phyloP scores from a whole-genome alignment of 2,113 vertebrate species.

The Cavia aperea region DNA sequence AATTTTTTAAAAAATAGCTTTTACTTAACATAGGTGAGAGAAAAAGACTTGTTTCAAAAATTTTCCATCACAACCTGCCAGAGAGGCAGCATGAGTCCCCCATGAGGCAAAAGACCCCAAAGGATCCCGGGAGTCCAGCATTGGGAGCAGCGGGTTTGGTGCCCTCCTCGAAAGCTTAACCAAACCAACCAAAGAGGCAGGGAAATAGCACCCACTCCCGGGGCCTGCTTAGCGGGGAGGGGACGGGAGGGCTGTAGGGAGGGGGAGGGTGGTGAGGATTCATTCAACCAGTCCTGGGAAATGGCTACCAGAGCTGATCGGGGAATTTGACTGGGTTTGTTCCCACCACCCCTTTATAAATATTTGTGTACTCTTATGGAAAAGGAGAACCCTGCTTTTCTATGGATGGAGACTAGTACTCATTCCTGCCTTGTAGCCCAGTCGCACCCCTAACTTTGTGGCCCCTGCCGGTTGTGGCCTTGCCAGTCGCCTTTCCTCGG shows the following conservation, averaged over 20 bases:
- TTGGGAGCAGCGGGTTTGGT: background rate
- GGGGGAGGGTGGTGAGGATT: background rate
- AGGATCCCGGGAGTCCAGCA: background rate
- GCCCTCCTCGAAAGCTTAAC: background rate
- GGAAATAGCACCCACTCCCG: background rate
- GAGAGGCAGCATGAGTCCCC: background rate
- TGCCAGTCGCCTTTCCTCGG: slow-evolving; percentile 34
- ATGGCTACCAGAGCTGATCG: background rate
- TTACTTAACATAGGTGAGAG: background rate
- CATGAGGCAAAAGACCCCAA: background rate
- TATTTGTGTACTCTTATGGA: background rate
- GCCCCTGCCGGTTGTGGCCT: slow-evolving; percentile 31
- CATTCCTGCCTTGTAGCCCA: slow-evolving; percentile 29
- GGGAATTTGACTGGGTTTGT: slow-evolving; percentile 14
- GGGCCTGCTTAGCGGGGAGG: background rate
- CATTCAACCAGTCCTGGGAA: background rate
- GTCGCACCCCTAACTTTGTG: background rate
- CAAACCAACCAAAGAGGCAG: background rate
- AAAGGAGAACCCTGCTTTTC: background rate
- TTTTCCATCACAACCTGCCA: background rate
- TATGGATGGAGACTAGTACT: background rate
- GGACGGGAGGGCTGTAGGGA: background rate
- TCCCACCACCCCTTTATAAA: slow-evolving; percentile 36
- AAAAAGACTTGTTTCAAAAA: background rate
- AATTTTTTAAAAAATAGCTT: slow-evolving; percentile 1